Percentiles rank a stretch among this genome's conserved stretches.
Evolutionary conservation across 2,113 vertebrate genomes (phyloP).

Genomic region (Gambusia holbrooki): DNA sequence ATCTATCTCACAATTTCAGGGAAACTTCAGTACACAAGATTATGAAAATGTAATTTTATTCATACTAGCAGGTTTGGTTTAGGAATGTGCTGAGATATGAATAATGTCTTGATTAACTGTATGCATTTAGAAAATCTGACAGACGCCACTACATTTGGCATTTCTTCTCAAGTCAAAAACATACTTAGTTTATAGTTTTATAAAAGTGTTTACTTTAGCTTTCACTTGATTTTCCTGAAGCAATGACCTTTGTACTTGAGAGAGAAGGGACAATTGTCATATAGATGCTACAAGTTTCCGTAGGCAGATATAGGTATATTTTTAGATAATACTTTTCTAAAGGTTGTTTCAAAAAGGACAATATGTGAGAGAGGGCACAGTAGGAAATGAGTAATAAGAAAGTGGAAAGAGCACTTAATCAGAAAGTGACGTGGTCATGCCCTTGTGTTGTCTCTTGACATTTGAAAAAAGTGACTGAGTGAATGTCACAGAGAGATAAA

Average conservation of each 20-base stretch:
- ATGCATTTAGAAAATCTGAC: too few relatives aligned
- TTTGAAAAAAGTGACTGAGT: constrained; percentile 39
- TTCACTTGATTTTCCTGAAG: background rate
- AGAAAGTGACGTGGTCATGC: constrained; percentile 18
- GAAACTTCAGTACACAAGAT: too few relatives aligned
- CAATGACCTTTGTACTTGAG: background rate
- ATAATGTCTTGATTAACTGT: background rate
- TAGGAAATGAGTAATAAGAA: background rate
- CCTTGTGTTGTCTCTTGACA: constrained; percentile 47
- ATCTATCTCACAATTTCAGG: too few relatives aligned
- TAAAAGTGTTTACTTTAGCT: background rate
- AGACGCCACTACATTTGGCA: background rate
- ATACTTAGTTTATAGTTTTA: background rate
- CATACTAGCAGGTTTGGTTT: too few relatives aligned
- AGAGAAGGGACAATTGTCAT: background rate
- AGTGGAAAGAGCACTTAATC: constrained; percentile 28
- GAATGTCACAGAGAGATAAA: constrained; percentile 38
- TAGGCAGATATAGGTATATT: background rate
- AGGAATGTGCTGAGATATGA: background rate
- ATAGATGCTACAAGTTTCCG: background rate
- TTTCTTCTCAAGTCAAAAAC: background rate
- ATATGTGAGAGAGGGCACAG: background rate
- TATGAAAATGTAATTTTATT: too few relatives aligned
- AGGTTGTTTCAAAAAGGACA: background rate
- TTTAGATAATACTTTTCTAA: background rate